These are phyloP conservation scores for Apeltes quadracus DNA, from an alignment of 2,113 vertebrate species.

Conservation along the genomic window DNA sequence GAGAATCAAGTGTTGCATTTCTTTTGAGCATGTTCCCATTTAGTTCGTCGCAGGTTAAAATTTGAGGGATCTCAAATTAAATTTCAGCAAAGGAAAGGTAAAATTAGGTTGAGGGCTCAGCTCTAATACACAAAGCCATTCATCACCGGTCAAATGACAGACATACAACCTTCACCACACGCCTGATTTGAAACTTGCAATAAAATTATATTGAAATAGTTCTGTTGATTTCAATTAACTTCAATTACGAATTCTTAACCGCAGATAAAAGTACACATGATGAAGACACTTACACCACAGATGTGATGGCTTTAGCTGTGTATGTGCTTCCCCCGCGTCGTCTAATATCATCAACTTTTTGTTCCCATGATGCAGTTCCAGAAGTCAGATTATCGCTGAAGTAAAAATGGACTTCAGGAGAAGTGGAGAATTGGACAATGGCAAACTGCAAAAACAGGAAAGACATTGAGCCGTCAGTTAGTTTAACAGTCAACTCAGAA, in stretches of 20 bases:
- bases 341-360: accelerated
- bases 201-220: no score
- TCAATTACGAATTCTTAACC: background rate
- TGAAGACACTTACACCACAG: slow-evolving; percentile 68
- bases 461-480: background rate
- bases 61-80: background rate
- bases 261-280: background rate
- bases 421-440: slow-evolving; percentile 41
- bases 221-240: background rate
- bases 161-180: background rate
- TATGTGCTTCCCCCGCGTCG: accelerated
- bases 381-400: slow-evolving; percentile 37
- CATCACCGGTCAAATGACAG: no score
- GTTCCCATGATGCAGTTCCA: background rate
- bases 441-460: slow-evolving; percentile 73
- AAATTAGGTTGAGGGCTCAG: background rate
- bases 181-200: background rate
- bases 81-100: background rate
- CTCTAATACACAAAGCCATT: background rate
- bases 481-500: background rate
- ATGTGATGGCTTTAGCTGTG: slow-evolving; percentile 57
- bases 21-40: background rate
- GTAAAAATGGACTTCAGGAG: accelerated
- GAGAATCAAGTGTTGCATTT: background rate
- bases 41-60: background rate